These are phyloP conservation scores for Sphecodes monilicornis DNA, from an alignment of 2,888 invertebrate species.

Conservation along the genomic window DNA sequence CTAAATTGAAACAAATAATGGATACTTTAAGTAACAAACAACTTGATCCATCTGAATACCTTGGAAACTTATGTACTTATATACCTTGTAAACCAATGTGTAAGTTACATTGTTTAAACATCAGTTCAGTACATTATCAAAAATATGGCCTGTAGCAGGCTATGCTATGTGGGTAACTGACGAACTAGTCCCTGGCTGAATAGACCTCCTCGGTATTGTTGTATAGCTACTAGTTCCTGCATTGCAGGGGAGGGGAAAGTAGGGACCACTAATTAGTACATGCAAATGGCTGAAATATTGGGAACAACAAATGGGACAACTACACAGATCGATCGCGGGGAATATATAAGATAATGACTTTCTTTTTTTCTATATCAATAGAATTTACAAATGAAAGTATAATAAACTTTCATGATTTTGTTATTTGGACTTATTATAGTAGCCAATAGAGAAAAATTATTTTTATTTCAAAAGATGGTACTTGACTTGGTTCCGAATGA, in stretches of 20 bases:
- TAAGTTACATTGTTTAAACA: constrained; percentile 64
- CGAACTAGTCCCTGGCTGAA: constrained; percentile 84
- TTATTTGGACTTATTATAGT: neutral
- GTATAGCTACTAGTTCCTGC: constrained; percentile 84
- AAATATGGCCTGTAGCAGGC: constrained; percentile 76
- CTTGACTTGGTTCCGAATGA: neutral
- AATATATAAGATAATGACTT: constrained; percentile 38
- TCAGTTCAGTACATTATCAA: constrained; percentile 76
- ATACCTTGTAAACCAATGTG: neutral
- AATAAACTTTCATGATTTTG: neutral
- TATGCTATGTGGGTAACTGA: constrained; percentile 83
- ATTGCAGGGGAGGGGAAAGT: constrained; percentile 82
- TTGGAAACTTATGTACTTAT: neutral
- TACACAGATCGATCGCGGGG: constrained; percentile 44
- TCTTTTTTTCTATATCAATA: neutral
- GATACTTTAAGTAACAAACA: neutral
- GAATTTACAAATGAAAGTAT: neutral
- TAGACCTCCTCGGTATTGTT: constrained; percentile 84
- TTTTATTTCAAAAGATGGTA: neutral
- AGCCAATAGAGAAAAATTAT: neutral
- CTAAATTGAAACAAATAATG: constrained; percentile 4
- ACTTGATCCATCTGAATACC: neutral
- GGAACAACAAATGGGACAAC: constrained; percentile 65
- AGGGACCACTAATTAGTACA: constrained; percentile 83
- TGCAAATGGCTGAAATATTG: constrained; percentile 74